A percentile compares a stretch with the other conserved stretches of the same genome.
Evolutionary conservation across 2,888 invertebrate species (phyloP).

Genomic region (Pantelozetes paolii): DNA sequence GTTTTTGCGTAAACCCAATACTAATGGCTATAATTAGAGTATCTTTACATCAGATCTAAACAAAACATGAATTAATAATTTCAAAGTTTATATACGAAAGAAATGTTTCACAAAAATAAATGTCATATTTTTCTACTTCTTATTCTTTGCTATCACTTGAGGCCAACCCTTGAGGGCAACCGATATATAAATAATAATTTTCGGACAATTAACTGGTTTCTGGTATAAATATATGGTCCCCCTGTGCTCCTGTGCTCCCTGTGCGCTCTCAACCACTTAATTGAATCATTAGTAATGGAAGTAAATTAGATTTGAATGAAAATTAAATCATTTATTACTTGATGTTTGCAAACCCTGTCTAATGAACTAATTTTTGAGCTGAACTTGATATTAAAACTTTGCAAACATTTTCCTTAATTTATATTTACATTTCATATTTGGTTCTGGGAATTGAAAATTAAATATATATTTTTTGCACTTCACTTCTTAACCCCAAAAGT

Average conservation of each 20-base stretch:
- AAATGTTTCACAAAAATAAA: too few relatives aligned
- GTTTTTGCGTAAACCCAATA: neutral
- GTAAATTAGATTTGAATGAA: neutral
- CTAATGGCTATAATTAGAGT: slow-evolving; percentile 16
- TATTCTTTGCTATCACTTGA: neutral
- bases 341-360: neutral
- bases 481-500: too few relatives aligned
- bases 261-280: neutral
- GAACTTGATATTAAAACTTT: neutral
- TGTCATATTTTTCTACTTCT: too few relatives aligned
- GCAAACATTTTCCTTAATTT: neutral
- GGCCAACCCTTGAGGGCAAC: neutral
- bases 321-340: neutral
- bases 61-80: neutral
- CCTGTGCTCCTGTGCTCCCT: neutral
- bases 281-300: neutral
- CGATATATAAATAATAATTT: neutral
- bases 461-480: too few relatives aligned
- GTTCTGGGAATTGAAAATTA: slow-evolving; percentile 9
- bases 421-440: neutral
- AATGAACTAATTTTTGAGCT: too few relatives aligned
- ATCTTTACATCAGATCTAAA: neutral
- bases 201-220: neutral
- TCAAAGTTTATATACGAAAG: too few relatives aligned
- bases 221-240: neutral